These are phyloP conservation scores for Apodemia zela DNA, from an alignment of 2,888 invertebrate species.

Conservation along the genomic window DNA sequence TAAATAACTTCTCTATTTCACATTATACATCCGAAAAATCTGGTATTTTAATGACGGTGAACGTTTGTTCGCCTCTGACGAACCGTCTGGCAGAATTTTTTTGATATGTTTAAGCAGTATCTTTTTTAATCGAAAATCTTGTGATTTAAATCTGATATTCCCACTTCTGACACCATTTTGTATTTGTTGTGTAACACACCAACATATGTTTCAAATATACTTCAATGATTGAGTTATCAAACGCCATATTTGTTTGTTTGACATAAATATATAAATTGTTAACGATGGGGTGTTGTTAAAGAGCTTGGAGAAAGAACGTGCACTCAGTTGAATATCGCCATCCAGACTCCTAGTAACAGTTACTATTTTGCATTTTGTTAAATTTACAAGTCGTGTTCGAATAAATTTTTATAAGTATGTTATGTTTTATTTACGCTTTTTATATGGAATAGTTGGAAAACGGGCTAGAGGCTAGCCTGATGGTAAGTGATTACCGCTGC, in stretches of 20 bases:
- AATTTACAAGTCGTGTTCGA: conserved; percentile 74
- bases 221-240: neutral
- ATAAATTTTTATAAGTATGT: conserved; percentile 54
- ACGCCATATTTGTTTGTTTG: conserved; percentile 24
- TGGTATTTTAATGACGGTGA: too few relatives aligned
- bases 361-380: conserved; percentile 77
- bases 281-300: conserved; percentile 28
- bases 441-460: too few relatives aligned
- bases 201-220: neutral
- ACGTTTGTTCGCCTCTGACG: too few relatives aligned
- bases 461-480: too few relatives aligned
- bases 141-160: neutral
- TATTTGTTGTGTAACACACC: neutral
- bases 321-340: conserved; percentile 31
- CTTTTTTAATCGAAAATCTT: too few relatives aligned
- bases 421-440: neutral
- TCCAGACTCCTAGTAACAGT: conserved; percentile 60
- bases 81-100: too few relatives aligned
- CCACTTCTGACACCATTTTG: neutral
- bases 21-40: too few relatives aligned
- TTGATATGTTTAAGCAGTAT: too few relatives aligned
- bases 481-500: too few relatives aligned
- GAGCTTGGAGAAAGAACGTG: conserved; percentile 20
- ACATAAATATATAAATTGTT: conserved; percentile 29
- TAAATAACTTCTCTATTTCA: too few relatives aligned